These are phyloP conservation scores for Sylvietta virens DNA, from an alignment of 2,113 vertebrate species.

Conservation along the genomic window DNA sequence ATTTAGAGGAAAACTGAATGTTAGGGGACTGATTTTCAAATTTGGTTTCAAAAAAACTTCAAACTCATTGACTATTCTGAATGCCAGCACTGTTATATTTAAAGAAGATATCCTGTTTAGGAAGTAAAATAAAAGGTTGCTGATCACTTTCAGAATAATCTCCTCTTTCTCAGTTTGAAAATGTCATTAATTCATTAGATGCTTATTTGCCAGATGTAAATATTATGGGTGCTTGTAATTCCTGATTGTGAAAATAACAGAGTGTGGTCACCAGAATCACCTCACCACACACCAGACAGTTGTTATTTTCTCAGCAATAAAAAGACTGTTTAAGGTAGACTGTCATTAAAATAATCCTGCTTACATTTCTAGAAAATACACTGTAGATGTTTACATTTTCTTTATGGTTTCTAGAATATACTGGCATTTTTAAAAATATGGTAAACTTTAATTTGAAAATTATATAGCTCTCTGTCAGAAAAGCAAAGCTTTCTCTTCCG, in stretches of 20 bases:
- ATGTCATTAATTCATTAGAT: neutral
- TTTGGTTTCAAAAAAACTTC: neutral
- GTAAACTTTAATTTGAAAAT: neutral
- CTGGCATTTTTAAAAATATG: neutral
- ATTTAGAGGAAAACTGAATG: neutral
- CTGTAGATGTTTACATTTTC: neutral
- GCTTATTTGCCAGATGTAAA: neutral
- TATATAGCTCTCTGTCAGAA: neutral
- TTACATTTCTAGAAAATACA: neutral
- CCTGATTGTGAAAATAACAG: neutral
- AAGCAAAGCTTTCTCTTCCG: neutral
- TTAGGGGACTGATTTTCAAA: neutral
- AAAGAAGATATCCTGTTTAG: neutral
- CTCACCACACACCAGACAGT: neutral
- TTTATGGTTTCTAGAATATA: neutral
- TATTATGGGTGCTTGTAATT: neutral
- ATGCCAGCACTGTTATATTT: neutral
- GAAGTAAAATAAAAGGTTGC: neutral
- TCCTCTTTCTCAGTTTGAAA: neutral
- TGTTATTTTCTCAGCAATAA: neutral
- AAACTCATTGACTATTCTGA: neutral
- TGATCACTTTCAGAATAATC: neutral
- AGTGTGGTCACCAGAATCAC: neutral
- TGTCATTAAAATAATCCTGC: neutral
- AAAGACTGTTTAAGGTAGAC: neutral